Percentiles rank a stretch among this genome's conserved stretches.
phyloP scores from a whole-genome alignment of 2,888 invertebrate species.

The Petrolisthes cinctipes region DNA sequence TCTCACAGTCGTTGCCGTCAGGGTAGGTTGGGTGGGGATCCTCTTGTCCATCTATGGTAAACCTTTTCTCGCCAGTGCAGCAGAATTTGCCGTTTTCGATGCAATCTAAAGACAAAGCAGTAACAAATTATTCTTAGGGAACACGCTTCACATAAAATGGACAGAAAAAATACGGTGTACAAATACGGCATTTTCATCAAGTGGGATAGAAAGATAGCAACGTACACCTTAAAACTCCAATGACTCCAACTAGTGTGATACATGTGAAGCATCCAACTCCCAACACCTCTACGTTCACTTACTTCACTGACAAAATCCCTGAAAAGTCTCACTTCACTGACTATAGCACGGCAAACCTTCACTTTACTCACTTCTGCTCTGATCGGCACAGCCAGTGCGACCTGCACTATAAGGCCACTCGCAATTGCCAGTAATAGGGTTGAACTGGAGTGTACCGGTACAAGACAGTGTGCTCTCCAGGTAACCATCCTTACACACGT shows the following conservation, averaged over 20 bases:
- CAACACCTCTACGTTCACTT: too few relatives aligned
- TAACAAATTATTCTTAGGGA: too few relatives aligned
- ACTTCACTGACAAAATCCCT: too few relatives aligned
- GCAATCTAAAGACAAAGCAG: constrained; percentile 20
- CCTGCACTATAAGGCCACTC: constrained; percentile 88
- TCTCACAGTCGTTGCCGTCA: constrained; percentile 89
- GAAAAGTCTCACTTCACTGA: too few relatives aligned
- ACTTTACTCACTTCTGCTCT: background rate
- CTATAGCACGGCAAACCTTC: too few relatives aligned
- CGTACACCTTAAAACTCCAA: too few relatives aligned
- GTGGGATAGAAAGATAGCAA: too few relatives aligned
- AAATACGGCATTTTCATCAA: too few relatives aligned
- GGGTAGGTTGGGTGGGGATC: constrained; percentile 88
- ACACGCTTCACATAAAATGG: too few relatives aligned
- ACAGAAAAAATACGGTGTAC: too few relatives aligned
- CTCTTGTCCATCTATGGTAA: constrained; percentile 79
- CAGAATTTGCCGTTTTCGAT: constrained; percentile 81
- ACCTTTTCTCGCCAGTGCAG: constrained; percentile 80
- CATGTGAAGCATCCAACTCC: too few relatives aligned
- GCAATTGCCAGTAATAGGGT: constrained; percentile 89
- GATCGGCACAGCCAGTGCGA: constrained; percentile 77
- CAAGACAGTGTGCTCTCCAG: constrained; percentile 80
- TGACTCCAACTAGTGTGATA: too few relatives aligned
- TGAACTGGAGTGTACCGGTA: constrained; percentile 90
- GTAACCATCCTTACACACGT: constrained; percentile 86